Conservation (phyloP, 1,140 invertebrate species). For the Halictus rubicundus region DNA sequence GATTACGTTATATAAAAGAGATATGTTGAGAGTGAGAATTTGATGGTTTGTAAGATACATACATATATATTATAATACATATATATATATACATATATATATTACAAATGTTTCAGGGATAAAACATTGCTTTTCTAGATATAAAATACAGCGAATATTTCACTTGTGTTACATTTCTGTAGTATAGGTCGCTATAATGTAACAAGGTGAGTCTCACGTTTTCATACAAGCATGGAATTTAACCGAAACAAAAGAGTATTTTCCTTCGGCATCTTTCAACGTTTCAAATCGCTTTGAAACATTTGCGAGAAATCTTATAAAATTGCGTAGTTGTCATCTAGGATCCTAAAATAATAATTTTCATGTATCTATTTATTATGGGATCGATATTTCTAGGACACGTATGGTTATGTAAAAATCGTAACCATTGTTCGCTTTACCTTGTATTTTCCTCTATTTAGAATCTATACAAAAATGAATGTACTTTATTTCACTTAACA, state of each 20-base stretch:
- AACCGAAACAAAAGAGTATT: too few species aligned
- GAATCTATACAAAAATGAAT: neutral
- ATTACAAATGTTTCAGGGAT: neutral
- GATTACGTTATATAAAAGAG: constrained; percentile 49
- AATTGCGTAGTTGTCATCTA: constrained; percentile 1
- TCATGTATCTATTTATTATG: constrained; percentile 20
- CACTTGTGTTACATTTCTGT: constrained; percentile 29
- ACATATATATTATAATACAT: constrained; percentile 25
- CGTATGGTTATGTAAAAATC: neutral
- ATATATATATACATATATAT: constrained; percentile 27
- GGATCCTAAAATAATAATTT: constrained; percentile 3
- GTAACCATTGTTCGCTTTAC: neutral
- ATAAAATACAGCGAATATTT: constrained; percentile 8
- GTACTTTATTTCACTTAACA: neutral
- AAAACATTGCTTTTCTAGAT: constrained; percentile 8
- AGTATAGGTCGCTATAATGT: neutral
- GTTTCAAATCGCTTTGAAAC: too few species aligned
- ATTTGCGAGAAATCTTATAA: neutral
- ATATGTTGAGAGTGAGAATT: constrained; percentile 48
- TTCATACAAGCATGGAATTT: neutral
- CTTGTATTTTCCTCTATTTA: neutral
- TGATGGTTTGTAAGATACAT: constrained; percentile 44
- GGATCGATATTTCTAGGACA: neutral
- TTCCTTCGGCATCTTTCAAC: too few species aligned
- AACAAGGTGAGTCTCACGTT: neutral